Base-by-base conservation (phyloP, 2,888 invertebrate species). In the Morinoia aosen region DNA sequence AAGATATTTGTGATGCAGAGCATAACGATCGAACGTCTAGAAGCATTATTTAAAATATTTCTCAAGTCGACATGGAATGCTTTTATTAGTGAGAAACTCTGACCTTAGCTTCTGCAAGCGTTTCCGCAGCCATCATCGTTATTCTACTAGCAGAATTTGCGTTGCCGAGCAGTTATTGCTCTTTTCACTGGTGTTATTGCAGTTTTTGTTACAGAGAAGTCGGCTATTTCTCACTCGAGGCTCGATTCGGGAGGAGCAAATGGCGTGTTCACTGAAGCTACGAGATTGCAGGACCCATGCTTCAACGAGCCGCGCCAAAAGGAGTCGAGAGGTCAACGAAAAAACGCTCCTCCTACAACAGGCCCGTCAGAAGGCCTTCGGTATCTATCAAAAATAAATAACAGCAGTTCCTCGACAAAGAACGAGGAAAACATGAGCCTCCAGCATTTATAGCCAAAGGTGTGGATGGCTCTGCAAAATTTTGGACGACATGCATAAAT, bases 261-360 rank as follows among this genome's bases (percentile, higher is more conserved):
- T 76, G 76, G 76, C 76, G 76, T 76, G 76, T 76, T 76, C 76
- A 76, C 76, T 76, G 76, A 76, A 76, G 76, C 76, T 25, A 76
- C 76, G 76, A 76, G 76, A 76, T 76, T 76, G 76, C 76, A 76
- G 76, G 76, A 76, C 76, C 76, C 76, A 76, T 16, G 76, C 76
- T 76, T 76, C 76, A 33, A 76, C 76, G 76, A 76, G 76, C 76
- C 33, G 25, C 19, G 76, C 76, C 76, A 76, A 76, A 76, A 76
- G 76, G 76, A 76, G 25, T 76, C 25, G 19, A 61, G 76, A 76
- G 76, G 76, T 76, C 76, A 76, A 76, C 76, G 33, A 76, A 76
- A 76, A 61, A 33, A 48, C 48, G 76, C 25, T 76, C 76, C 76
- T 76, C 33, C 76, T 76, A 76, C 76, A 76, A 33, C 76, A 76